These are phyloP conservation scores for Myoxocephalus aenaeus DNA, from an alignment of 2,797 vertebrate species.

Conservation along the genomic window DNA sequence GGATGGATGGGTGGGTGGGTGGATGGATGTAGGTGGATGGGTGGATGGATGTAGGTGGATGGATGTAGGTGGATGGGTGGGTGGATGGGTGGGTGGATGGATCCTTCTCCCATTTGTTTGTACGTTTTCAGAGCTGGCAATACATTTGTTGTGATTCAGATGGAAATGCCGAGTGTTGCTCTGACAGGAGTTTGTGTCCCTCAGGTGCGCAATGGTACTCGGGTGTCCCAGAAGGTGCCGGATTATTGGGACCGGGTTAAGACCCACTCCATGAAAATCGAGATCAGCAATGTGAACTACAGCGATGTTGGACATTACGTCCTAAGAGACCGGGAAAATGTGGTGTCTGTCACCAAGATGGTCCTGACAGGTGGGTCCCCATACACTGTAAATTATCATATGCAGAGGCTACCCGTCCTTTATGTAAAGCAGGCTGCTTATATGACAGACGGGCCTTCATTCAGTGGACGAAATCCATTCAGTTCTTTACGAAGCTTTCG, in stretches of 20 bases:
- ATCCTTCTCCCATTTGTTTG: too few species aligned
- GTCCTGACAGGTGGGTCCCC: conserved; percentile 67
- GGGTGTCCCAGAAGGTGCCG: conserved; percentile 34
- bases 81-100: too few species aligned
- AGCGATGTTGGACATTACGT: conserved; percentile 73
- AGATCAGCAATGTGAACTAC: conserved; percentile 66
- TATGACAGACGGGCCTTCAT: too few species aligned
- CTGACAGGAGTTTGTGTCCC: neutral
- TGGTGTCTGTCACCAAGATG: conserved; percentile 70
- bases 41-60: too few species aligned
- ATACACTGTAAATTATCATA: neutral
- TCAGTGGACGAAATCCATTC: too few species aligned
- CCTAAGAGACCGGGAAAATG: conserved; percentile 40
- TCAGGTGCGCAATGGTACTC: conserved; percentile 64
- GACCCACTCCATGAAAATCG: conserved; percentile 31
- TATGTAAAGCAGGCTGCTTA: too few species aligned
- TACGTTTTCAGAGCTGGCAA: too few species aligned
- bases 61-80: too few species aligned
- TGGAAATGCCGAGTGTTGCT: neutral
- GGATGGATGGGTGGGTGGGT: too few species aligned
- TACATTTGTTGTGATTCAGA: neutral
- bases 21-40: too few species aligned
- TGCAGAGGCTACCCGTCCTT: too few species aligned
- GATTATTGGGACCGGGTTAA: conserved; percentile 68
- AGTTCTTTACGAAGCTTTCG: too few species aligned